Evolutionary conservation across 2,888 invertebrate genomes (phyloP).

Genomic region (Elysia crispata): DNA sequence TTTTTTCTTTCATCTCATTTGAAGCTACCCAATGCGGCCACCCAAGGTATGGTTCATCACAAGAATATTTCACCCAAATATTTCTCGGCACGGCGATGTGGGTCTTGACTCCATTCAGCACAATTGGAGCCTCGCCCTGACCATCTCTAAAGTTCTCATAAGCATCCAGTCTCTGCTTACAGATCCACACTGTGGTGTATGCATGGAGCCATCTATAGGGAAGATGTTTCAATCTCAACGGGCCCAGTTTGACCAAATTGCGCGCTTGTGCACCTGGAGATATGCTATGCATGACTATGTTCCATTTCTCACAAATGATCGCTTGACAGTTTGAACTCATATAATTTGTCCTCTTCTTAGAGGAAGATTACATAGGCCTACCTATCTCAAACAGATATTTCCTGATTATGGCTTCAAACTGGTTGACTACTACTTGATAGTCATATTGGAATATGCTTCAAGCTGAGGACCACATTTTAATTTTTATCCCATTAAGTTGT

Average conservation of each 20-base stretch:
- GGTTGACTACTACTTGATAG: too few relatives aligned
- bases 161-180: slow-evolving; percentile 77
- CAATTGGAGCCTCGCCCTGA: slow-evolving; percentile 96
- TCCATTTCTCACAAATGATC: slow-evolving; percentile 67
- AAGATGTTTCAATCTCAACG: slow-evolving; percentile 87
- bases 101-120: slow-evolving; percentile 96
- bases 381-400: too few relatives aligned
- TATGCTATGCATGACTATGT: slow-evolving; percentile 81
- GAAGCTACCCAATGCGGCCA: slow-evolving; percentile 91
- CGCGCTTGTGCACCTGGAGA: slow-evolving; percentile 92
- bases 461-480: too few relatives aligned
- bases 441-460: too few relatives aligned
- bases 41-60: slow-evolving; percentile 94
- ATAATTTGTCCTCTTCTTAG: too few relatives aligned
- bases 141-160: slow-evolving; percentile 85
- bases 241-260: slow-evolving; percentile 87
- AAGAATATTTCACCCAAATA: slow-evolving; percentile 95
- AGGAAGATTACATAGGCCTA: too few relatives aligned
- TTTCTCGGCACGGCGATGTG: slow-evolving; percentile 95
- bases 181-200: slow-evolving; percentile 92
- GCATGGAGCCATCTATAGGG: slow-evolving; percentile 92
- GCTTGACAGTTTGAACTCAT: too few relatives aligned
- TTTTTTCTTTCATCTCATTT: slow-evolving; percentile 42
- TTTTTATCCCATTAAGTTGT: too few relatives aligned
- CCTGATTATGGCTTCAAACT: too few relatives aligned